Evolutionary conservation across 2,113 vertebrate genomes (phyloP).

Genomic region (Austrofundulus limnaeus): DNA sequence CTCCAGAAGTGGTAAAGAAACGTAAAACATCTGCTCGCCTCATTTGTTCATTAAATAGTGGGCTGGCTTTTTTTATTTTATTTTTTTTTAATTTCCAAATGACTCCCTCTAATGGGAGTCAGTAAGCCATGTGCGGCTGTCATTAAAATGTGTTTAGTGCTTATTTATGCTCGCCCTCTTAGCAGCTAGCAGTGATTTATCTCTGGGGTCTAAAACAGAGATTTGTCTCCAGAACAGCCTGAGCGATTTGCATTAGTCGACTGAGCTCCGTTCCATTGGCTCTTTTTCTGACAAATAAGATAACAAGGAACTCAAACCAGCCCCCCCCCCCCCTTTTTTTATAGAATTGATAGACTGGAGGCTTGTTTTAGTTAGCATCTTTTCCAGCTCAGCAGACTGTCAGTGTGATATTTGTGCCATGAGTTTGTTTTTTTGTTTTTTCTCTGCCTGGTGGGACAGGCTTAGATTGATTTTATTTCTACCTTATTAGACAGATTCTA

Average conservation of each 20-base stretch:
- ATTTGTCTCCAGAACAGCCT: conserved; percentile 39
- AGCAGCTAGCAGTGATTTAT: conserved; percentile 40
- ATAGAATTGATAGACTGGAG: conserved; percentile 2
- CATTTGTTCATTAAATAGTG: conserved; percentile 52
- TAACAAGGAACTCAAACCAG: conserved; percentile 9
- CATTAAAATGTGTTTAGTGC: conserved; percentile 69
- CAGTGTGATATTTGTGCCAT: not conserved
- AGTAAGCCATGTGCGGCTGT: conserved; percentile 43
- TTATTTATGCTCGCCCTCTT: conserved; percentile 57
- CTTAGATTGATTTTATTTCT: conserved; percentile 14
- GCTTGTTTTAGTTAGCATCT: conserved; percentile 6
- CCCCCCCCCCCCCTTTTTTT: not conserved
- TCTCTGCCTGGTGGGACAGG: conserved; percentile 5
- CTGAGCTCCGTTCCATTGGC: conserved; percentile 19
- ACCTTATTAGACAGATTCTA: not conserved
- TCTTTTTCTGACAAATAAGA: conserved; percentile 2
- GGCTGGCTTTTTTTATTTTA: conserved; percentile 53
- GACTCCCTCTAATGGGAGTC: conserved; percentile 54
- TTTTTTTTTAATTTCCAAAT: conserved; percentile 56
- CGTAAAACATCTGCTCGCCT: conserved; percentile 56
- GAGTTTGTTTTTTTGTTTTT: not conserved
- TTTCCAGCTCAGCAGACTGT: conserved; percentile 9
- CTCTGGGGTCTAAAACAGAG: conserved; percentile 10
- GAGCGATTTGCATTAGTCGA: conserved; percentile 33
- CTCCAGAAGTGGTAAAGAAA: conserved; percentile 46